Conservation (phyloP, 2,888 invertebrate genomes). For the Acrobasis repandana region DNA sequence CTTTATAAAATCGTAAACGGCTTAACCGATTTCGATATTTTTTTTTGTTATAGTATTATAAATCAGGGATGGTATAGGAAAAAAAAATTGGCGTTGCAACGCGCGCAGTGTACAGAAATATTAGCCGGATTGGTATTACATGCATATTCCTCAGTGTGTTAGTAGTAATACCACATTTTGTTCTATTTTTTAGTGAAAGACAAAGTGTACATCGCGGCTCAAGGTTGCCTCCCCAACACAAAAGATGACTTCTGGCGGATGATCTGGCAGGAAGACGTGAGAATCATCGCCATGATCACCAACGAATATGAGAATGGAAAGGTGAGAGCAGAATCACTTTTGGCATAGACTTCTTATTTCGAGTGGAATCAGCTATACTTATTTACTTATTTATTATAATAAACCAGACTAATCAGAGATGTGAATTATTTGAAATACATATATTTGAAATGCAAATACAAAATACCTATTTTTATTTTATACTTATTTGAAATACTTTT, state of each 20-base stretch:
- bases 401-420: too few species aligned
- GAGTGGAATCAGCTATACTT: too few species aligned
- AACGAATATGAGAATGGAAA: conserved; percentile 97
- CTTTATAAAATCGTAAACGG: too few species aligned
- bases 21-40: too few species aligned
- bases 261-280: conserved; percentile 98
- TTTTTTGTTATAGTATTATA: too few species aligned
- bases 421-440: neutral
- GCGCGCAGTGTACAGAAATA: too few species aligned
- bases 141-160: too few species aligned
- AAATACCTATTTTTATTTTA: conserved; percentile 11
- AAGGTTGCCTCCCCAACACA: conserved; percentile 95
- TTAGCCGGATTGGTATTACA: too few species aligned
- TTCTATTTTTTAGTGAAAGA: conserved; percentile 54
- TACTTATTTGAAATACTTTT: conserved; percentile 18
- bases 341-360: too few species aligned
- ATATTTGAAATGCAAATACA: neutral
- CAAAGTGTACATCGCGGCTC: conserved; percentile 94
- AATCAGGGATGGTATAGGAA: too few species aligned
- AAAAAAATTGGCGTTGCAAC: too few species aligned
- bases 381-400: too few species aligned
- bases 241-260: conserved; percentile 98
- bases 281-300: conserved; percentile 99
- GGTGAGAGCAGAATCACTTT: conserved; percentile 67
- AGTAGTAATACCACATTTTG: neutral